Evolutionary conservation across 2,113 vertebrate species (phyloP), one percentile per base, ranked within the genome.

Genomic region (Chamaetylas fuelleborni): DNA sequence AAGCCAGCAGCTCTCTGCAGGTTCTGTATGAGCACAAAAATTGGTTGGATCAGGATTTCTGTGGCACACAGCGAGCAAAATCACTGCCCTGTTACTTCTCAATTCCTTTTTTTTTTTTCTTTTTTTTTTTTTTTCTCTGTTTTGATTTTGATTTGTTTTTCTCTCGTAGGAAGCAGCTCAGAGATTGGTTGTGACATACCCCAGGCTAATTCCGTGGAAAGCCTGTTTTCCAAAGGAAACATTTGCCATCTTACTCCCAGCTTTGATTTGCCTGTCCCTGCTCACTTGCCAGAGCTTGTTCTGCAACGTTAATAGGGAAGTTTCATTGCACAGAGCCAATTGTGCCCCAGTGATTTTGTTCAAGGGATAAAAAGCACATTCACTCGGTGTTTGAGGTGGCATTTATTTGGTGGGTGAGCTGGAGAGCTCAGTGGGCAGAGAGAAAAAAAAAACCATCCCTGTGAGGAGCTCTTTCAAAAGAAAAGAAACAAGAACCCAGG

Each of bases 401-500:
- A 81, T 69, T 77, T 40, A 47, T 81, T 72, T 78, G 76, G 54
- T 58, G 45, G 72, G 60, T 43, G 64, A 61, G 57, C 5, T 34
- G 40, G 51, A 67, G 80, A 83, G 80, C 80, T 79, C 3, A 1
- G 58, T 62, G 61, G 67, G 77, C 69, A 66, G 64, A 73, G 80
- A 80, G 70, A 64, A 50, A 61, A 56, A 60, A 51, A 26, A 47
- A 47, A 23, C 19, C 64, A 31, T 29, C 76, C 88, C 45, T 23
- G 14, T 38, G 69, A 92, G 90, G 88, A 93, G 72, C 54, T 47
- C 3, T 89, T 58, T 76, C n/a, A 42, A 86, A 91, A 92, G 81
- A 42, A 86, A 61, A 95, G 92, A 74, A 94, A 56, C 77, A 76
- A 91, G 89, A 84, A 80, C 81, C 50, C 83, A n/a, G 62, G 47